Percentiles rank a stretch among this genome's conserved stretches.
Evolutionary conservation across 2,888 invertebrate genomes (phyloP).

Genomic region (Physocephala rufipes): DNA sequence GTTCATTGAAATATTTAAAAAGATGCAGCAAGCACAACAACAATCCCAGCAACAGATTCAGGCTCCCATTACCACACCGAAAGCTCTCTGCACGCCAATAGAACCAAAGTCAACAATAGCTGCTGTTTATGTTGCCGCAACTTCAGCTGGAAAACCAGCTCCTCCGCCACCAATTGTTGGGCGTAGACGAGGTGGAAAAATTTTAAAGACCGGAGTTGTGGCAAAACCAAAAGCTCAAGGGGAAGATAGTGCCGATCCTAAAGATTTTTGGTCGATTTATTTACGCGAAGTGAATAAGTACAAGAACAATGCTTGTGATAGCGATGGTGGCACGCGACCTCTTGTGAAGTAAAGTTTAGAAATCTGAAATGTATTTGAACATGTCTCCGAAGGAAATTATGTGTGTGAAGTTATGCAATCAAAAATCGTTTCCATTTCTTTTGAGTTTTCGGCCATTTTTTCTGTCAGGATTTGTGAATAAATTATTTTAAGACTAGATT

Average conservation of each 20-base stretch:
- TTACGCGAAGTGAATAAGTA: slow-evolving; percentile 94
- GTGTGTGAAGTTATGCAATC: slow-evolving; percentile 12
- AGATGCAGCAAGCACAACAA: slow-evolving; percentile 72
- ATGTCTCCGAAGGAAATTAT: not conserved
- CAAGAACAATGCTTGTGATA: slow-evolving; percentile 90
- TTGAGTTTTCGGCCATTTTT: slow-evolving; percentile 19
- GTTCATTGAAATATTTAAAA: slow-evolving; percentile 91
- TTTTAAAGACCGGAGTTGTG: slow-evolving; percentile 89
- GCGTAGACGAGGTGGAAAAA: slow-evolving; percentile 85
- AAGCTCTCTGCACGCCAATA: slow-evolving; percentile 29
- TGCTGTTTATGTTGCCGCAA: slow-evolving; percentile 54
- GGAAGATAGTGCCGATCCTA: slow-evolving; percentile 69
- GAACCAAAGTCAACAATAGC: slow-evolving; percentile 49
- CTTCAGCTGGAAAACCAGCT: slow-evolving; percentile 57
- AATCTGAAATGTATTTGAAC: not conserved
- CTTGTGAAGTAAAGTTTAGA: slow-evolving; percentile 82
- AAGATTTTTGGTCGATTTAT: slow-evolving; percentile 93
- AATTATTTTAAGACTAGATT: not conserved
- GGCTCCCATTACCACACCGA: slow-evolving; percentile 42
- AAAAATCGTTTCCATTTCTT: slow-evolving; percentile 37
- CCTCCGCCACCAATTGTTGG: slow-evolving; percentile 73
- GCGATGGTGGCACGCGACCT: slow-evolving; percentile 89
- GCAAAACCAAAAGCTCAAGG: slow-evolving; percentile 80
- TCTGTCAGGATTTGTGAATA: not conserved
- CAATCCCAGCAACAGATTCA: too few relatives aligned